phyloP scores from a whole-genome alignment of 2,888 invertebrate genomes.

The Epinotia demarniana region DNA sequence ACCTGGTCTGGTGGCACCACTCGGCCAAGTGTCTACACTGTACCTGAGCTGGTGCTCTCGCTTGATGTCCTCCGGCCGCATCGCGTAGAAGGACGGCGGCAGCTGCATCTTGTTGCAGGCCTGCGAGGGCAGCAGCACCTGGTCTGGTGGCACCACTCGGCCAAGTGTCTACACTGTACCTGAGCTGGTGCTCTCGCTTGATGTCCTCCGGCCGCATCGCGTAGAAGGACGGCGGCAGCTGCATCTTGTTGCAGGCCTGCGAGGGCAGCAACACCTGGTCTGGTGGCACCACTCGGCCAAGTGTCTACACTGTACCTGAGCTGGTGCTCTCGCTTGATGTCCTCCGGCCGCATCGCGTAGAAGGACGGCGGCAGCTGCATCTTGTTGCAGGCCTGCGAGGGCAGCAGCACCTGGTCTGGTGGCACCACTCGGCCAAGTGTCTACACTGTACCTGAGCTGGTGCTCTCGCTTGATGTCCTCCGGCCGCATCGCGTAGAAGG shows the following conservation, averaged over 20 bases:
- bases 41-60: slow-evolving; percentile 91
- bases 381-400: slow-evolving; percentile 54
- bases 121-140: neutral
- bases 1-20: slow-evolving; percentile 58
- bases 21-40: neutral
- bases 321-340: slow-evolving; percentile 93
- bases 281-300: too few species aligned
- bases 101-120: slow-evolving; percentile 83
- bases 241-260: slow-evolving; percentile 60
- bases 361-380: slow-evolving; percentile 93
- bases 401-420: too few species aligned
- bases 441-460: slow-evolving; percentile 83
- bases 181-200: slow-evolving; percentile 91
- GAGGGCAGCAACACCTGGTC: slow-evolving; percentile 73
- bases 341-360: slow-evolving; percentile 92
- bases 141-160: too few species aligned
- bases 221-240: slow-evolving; percentile 94
- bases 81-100: slow-evolving; percentile 93
- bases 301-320: slow-evolving; percentile 77
- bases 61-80: slow-evolving; percentile 93
- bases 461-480: slow-evolving; percentile 95
- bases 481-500: slow-evolving; percentile 92
- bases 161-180: slow-evolving; percentile 66
- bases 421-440: too few species aligned
- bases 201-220: slow-evolving; percentile 92